phyloP scores from a whole-genome alignment of 2,113 vertebrate genomes.

The Mugil cephalus region DNA sequence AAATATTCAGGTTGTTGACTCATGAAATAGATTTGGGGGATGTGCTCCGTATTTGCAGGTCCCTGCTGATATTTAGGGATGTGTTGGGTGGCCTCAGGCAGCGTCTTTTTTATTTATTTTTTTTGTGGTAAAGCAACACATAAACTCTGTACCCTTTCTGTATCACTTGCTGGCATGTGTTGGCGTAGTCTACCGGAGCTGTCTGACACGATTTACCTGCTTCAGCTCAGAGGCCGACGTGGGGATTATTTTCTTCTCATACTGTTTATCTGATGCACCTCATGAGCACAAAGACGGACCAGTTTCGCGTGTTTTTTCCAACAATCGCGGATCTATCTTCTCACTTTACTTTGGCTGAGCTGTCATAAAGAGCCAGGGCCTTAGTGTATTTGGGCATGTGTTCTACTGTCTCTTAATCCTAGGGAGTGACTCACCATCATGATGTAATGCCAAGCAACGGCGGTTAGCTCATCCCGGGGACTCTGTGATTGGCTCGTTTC shows the following conservation, averaged over 20 bases:
- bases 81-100: not conserved
- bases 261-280: constrained; percentile 17
- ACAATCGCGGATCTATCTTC: not conserved
- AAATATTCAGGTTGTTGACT: constrained; percentile 5
- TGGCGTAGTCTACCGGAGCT: constrained; percentile 11
- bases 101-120: not conserved
- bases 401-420: constrained; percentile 54
- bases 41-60: constrained; percentile 2
- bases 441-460: constrained; percentile 80
- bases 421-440: constrained; percentile 76
- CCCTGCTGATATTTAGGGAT: not conserved
- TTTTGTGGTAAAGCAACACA: not conserved
- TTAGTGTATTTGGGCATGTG: constrained; percentile 26
- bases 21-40: not conserved
- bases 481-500: constrained; percentile 60
- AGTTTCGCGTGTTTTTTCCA: not conserved
- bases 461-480: constrained; percentile 64
- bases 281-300: not conserved
- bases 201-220: constrained; percentile 16
- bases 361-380: constrained; percentile 12
- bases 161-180: constrained; percentile 12
- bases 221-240: constrained; percentile 12
- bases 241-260: constrained; percentile 13
- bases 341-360: constrained; percentile 8
- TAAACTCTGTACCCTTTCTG: constrained; percentile 1